These are phyloP conservation scores for Eurytoma californica DNA, from an alignment of 2,888 invertebrate genomes.

Conservation along the genomic window DNA sequence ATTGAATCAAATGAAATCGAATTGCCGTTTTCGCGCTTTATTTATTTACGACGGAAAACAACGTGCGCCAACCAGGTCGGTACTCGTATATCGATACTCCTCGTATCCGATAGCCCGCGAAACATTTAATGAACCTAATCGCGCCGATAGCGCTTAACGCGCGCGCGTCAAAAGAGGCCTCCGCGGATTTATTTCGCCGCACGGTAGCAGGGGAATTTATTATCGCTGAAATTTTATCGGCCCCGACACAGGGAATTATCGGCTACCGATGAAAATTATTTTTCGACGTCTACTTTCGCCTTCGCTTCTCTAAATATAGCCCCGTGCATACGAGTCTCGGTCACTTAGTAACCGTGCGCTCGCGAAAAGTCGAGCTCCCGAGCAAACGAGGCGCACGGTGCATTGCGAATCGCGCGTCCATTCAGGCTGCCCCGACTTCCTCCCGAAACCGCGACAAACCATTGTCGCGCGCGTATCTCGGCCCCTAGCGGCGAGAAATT, in stretches of 20 bases:
- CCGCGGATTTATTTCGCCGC: not conserved
- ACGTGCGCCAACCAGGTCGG: not conserved
- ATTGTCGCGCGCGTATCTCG: not conserved
- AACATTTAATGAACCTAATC: conserved; percentile 30
- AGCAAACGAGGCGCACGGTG: not conserved
- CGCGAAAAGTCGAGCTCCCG: conserved; percentile 3
- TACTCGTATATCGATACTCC: not conserved
- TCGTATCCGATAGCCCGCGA: not conserved
- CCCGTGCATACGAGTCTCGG: too few relatives aligned
- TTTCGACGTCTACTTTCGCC: not conserved
- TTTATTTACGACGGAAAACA: conserved; percentile 23
- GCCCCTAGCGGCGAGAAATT: too few relatives aligned
- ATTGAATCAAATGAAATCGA: conserved; percentile 47
- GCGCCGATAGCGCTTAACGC: not conserved
- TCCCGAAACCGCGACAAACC: not conserved
- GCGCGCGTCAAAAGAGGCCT: not conserved
- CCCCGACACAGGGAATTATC: not conserved
- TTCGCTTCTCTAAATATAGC: too few relatives aligned
- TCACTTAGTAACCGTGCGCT: not conserved
- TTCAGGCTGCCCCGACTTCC: not conserved
- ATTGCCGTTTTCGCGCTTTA: conserved; percentile 14
- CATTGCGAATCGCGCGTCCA: not conserved
- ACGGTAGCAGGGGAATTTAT: not conserved
- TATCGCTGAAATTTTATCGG: not conserved
- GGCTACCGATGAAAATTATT: conserved; percentile 1